phyloP scores from a whole-genome alignment of 1,140 invertebrate genomes.

The Diabrotica undecimpunctata region DNA sequence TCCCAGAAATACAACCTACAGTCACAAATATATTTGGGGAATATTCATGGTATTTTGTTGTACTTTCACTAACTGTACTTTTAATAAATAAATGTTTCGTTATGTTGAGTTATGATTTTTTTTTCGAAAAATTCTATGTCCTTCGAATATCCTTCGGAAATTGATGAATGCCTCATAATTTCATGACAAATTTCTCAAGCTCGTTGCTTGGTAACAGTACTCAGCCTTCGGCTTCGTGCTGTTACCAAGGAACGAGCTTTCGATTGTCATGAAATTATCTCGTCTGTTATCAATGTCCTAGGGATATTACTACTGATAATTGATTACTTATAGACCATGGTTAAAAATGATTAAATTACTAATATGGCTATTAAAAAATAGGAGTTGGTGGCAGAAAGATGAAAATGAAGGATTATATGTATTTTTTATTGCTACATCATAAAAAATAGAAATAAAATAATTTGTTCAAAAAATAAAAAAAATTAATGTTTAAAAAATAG shows the following conservation, averaged over 20 bases:
- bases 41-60: background rate
- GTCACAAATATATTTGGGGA: too few relatives aligned
- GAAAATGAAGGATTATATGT: background rate
- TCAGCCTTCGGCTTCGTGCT: too few relatives aligned
- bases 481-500: background rate
- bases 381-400: background rate
- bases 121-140: too few relatives aligned
- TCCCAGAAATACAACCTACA: too few relatives aligned
- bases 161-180: too few relatives aligned
- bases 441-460: too few relatives aligned
- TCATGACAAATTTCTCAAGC: too few relatives aligned
- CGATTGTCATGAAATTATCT: too few relatives aligned
- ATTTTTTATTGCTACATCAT: too few relatives aligned
- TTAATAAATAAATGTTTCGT: background rate
- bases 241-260: too few relatives aligned
- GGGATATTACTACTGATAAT: background rate
- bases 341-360: background rate
- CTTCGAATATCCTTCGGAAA: too few relatives aligned
- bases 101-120: background rate
- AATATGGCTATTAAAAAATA: background rate
- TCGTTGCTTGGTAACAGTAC: too few relatives aligned
- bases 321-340: background rate
- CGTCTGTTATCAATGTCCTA: background rate
- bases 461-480: background rate
- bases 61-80: background rate